phyloP scores from a whole-genome alignment of 2,113 vertebrate genomes.

The Genyomyrus donnyi region DNA sequence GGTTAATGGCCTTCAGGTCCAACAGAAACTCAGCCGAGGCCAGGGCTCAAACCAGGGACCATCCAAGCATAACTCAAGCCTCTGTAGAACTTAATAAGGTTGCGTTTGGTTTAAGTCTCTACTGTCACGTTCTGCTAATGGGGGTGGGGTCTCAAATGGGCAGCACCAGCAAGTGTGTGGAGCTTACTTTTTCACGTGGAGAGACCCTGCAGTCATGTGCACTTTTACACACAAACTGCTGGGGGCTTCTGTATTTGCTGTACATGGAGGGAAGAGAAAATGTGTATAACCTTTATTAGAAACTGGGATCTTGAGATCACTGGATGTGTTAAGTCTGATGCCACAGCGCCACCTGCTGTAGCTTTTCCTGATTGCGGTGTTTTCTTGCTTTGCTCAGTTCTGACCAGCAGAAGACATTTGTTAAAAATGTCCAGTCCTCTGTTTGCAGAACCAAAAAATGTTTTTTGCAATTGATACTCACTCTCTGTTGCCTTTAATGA shows the following conservation, averaged over 20 bases:
- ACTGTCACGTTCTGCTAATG: neutral
- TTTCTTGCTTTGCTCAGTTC: neutral
- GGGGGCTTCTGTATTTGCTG: neutral
- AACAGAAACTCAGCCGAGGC: neutral
- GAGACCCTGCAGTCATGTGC: neutral
- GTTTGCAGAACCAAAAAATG: neutral
- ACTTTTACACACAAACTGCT: neutral
- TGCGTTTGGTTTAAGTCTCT: neutral
- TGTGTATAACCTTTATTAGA: neutral
- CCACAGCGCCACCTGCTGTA: neutral
- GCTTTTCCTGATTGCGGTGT: neutral
- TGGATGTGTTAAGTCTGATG: neutral
- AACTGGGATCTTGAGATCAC: neutral
- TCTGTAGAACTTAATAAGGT: neutral
- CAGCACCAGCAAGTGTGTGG: neutral
- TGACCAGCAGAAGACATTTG: neutral
- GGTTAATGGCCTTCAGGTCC: neutral
- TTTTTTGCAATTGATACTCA: neutral
- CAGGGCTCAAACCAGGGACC: neutral
- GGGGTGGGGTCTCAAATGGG: neutral
- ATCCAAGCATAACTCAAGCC: neutral
- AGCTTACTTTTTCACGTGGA: neutral
- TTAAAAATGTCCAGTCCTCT: neutral
- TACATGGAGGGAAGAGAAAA: neutral
- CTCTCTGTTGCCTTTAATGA: neutral